These are phyloP conservation scores for Hylia prasina DNA, from an alignment of 2,113 vertebrate species.

Conservation along the genomic window DNA sequence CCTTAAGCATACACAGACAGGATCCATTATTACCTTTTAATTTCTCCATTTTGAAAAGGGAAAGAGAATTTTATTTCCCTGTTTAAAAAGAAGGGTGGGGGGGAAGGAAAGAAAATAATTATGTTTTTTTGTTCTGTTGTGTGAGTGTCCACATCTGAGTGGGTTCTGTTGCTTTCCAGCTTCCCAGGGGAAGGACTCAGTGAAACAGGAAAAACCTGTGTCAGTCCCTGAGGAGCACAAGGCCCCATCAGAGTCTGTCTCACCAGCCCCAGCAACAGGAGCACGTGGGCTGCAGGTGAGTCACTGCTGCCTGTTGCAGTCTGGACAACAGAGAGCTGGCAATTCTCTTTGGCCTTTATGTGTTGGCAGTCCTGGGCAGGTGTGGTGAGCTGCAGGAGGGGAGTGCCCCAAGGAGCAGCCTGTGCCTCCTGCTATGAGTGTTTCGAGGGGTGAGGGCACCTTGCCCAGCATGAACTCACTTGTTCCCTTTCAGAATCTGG, in stretches of 20 bases:
- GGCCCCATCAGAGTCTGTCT: not conserved
- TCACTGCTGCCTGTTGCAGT: not conserved
- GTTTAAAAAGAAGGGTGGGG: accelerated
- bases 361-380: not conserved
- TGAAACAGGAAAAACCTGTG: not conserved
- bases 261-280: not conserved
- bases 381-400: not conserved
- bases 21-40: not conserved
- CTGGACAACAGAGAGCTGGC: not conserved
- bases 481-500: not conserved
- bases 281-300: conserved; percentile 44
- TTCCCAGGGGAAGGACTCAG: not conserved
- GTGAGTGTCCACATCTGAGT: not conserved
- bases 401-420: not conserved
- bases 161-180: conserved; percentile 23
- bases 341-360: not conserved
- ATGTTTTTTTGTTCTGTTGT: not conserved
- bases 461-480: not conserved
- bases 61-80: not conserved
- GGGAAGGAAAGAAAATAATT: not conserved
- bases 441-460: not conserved
- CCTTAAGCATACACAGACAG: not conserved
- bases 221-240: not conserved
- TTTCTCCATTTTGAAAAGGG: not conserved
- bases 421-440: not conserved